Percentiles rank a stretch among this genome's conserved stretches.
phyloP scores from a whole-genome alignment of 2,797 vertebrate species.

The Liasis olivaceus region DNA sequence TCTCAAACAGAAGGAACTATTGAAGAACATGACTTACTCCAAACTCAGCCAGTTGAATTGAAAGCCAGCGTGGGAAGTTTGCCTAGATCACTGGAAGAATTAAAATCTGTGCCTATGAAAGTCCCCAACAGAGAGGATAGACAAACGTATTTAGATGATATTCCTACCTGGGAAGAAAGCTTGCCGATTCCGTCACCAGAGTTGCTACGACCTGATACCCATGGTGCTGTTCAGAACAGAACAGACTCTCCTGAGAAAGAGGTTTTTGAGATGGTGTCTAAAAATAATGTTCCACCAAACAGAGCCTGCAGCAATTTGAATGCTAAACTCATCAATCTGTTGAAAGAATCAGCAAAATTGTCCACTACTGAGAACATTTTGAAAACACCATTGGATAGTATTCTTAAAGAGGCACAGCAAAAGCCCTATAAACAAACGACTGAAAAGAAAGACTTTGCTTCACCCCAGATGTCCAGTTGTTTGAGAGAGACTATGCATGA shows the following conservation, averaged over 20 bases:
- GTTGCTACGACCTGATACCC: not conserved
- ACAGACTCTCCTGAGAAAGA: conserved; percentile 28
- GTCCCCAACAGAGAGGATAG: not conserved
- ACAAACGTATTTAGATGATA: not conserved
- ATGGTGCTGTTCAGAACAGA: not conserved
- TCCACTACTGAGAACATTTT: not conserved
- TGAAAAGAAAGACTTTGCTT: not conserved
- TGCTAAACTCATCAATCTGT: conserved; percentile 41
- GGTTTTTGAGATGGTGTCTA: conserved; percentile 56
- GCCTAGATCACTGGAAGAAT: conserved; percentile 24
- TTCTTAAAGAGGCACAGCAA: not conserved
- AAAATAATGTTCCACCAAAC: conserved; percentile 47
- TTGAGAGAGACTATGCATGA: not conserved
- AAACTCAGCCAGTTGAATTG: conserved; percentile 31
- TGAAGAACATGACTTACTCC: not conserved
- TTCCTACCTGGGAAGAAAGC: conserved; percentile 14
- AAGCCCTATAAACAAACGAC: not conserved
- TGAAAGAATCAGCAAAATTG: conserved; percentile 36
- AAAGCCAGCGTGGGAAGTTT: conserved; percentile 18
- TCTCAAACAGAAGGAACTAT: conserved; percentile 28
- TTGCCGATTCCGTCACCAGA: conserved; percentile 6
- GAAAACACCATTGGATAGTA: not conserved
- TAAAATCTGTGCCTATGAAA: not conserved
- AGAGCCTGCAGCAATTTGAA: conserved; percentile 30
- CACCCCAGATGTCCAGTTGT: not conserved